These are phyloP conservation scores for Antennarius maculatus DNA, from an alignment of 2,797 vertebrate genomes.

Conservation along the genomic window DNA sequence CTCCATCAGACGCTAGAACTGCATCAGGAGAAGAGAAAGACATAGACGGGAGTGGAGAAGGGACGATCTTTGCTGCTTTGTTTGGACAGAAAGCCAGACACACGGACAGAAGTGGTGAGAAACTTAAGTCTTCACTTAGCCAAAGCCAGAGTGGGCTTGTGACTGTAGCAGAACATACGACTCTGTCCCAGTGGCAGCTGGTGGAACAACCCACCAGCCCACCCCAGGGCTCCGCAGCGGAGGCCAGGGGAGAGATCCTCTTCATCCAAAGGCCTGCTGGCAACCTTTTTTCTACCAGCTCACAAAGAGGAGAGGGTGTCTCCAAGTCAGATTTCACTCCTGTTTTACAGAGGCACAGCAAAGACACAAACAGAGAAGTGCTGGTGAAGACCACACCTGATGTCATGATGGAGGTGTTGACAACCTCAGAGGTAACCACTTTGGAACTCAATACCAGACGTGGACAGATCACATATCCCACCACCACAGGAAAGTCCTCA, in stretches of 20 bases:
- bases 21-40: conserved; percentile 67
- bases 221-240: conserved; percentile 50
- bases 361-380: conserved; percentile 33
- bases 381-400: conserved; percentile 34
- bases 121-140: conserved; percentile 30
- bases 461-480: conserved; percentile 28
- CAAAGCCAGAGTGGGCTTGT: conserved; percentile 47
- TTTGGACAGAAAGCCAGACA: conserved; percentile 49
- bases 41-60: conserved; percentile 77
- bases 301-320: conserved; percentile 21
- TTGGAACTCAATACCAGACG: conserved; percentile 36
- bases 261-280: conserved; percentile 65
- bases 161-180: conserved; percentile 64
- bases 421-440: conserved; percentile 57
- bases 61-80: conserved; percentile 35
- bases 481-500: conserved; percentile 21
- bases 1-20: conserved; percentile 21
- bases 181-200: conserved; percentile 73
- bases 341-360: conserved; percentile 51
- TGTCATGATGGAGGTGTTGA: conserved; percentile 49
- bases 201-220: conserved; percentile 68
- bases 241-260: conserved; percentile 77
- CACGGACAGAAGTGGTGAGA: conserved; percentile 24
- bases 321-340: conserved; percentile 48
- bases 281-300: conserved; percentile 28